Conservation (phyloP, 2,888 invertebrate genomes). For the Toxonevra muliebris region DNA sequence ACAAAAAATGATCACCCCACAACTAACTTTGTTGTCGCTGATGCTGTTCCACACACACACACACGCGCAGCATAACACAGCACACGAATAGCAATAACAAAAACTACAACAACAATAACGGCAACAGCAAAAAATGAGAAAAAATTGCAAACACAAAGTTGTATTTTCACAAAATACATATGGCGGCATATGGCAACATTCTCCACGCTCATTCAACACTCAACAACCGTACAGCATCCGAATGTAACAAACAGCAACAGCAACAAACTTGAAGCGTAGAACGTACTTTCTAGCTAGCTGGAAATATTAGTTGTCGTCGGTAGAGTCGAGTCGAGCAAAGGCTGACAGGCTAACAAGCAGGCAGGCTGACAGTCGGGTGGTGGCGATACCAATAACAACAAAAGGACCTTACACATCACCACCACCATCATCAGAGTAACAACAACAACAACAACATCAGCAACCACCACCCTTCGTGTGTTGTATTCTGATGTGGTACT, state of each 20-base stretch:
- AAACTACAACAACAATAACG: constrained; percentile 25
- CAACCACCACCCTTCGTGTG: constrained; percentile 7
- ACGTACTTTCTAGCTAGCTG: not conserved
- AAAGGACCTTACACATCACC: constrained; percentile 16
- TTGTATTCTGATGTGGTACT: not conserved
- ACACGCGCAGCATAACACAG: constrained; percentile 44
- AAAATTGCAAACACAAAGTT: constrained; percentile 21
- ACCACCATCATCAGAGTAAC: constrained; percentile 22
- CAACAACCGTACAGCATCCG: constrained; percentile 13
- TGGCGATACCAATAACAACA: not conserved
- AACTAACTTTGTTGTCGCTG: constrained; percentile 2
- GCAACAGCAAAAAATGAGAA: constrained; percentile 15
- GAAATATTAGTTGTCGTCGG: not conserved
- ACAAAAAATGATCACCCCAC: constrained; percentile 32
- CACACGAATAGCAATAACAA: constrained; percentile 19
- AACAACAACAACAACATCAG: not conserved
- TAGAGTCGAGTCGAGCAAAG: not conserved
- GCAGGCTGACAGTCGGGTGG: not conserved
- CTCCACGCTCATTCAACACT: constrained; percentile 43
- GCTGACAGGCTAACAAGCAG: not conserved
- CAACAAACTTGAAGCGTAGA: constrained; percentile 6
- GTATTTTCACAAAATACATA: constrained; percentile 37
- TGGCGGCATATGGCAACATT: constrained; percentile 55
- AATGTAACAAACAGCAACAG: constrained; percentile 30
- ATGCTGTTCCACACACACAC: constrained; percentile 46